Evolutionary conservation across 1,140 invertebrate genomes (phyloP).

Genomic region (Cryptotermes secundus): DNA sequence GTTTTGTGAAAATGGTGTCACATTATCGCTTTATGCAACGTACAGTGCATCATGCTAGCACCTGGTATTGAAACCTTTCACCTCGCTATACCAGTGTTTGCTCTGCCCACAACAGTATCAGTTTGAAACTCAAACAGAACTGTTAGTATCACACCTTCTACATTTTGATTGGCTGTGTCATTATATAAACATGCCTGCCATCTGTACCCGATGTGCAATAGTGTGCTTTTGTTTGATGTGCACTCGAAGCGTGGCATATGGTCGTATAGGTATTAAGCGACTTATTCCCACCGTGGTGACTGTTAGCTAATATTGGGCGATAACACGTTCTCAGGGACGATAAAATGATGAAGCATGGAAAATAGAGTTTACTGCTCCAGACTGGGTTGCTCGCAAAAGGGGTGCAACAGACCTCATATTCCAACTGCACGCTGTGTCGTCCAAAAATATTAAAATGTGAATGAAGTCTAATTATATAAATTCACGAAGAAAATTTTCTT

Average conservation of each 20-base stretch:
- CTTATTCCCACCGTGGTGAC: not conserved
- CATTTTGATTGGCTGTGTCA: too few relatives aligned
- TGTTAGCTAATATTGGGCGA: slow-evolving; percentile 21
- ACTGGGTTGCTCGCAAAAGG: too few relatives aligned
- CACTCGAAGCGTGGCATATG: slow-evolving; percentile 28
- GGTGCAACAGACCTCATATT: too few relatives aligned
- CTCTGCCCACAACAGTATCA: not conserved
- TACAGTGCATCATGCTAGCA: not conserved
- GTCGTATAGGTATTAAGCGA: slow-evolving; percentile 20
- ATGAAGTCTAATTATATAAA: too few relatives aligned
- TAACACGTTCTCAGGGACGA: not conserved
- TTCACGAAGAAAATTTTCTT: too few relatives aligned
- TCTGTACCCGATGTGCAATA: slow-evolving; percentile 14
- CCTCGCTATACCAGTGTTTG: not conserved
- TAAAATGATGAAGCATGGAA: too few relatives aligned
- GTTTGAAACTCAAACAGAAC: not conserved
- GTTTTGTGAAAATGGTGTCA: too few relatives aligned
- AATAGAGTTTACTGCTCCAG: too few relatives aligned
- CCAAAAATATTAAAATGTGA: too few relatives aligned
- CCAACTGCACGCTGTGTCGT: too few relatives aligned
- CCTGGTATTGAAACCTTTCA: not conserved
- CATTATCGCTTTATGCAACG: too few relatives aligned
- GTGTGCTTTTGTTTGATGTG: slow-evolving; percentile 25
- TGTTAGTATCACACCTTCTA: too few relatives aligned
- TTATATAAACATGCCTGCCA: not conserved